Base-by-base conservation (phyloP, 1,140 invertebrate species). In the Caenorhabditis tropicalis region DNA sequence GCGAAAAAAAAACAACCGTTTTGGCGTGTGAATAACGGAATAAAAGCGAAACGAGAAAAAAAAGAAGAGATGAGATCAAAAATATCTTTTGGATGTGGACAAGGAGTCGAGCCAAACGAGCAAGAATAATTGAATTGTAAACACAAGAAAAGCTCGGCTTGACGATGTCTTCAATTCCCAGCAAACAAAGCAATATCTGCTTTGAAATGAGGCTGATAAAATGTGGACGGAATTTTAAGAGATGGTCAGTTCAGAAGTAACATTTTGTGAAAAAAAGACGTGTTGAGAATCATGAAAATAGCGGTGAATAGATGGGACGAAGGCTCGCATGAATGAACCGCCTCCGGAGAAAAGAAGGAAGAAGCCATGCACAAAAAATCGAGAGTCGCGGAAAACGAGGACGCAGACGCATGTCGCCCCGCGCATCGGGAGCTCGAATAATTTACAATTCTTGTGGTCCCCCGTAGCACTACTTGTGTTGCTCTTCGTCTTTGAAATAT, bases 361-460 rank as follows among this genome's bases (percentile, higher is more conserved):
- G 65, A 74, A 74, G 65, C 65, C 65, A 74, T 74, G 65, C 65
- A 43, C 65, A 74, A 74, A 74, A 70, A 74, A 74, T 74, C 33
- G 65, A 74, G 65, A 74, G 65, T 74, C 65, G 65, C 65, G 65
- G 36, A 74, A 12, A 58, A 58, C 53, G 65, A 74, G n/a, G 65
- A 74, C 65, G 65, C 36, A 74, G 58, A 65, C 58, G 58, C 58
- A 31, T 56, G 58, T 65, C 12, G 36, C 33, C 27, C 65, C n/a
- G 36, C 65, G 36, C 65, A 74, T 74, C 65, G 65, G 65, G 65
- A 74, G 65, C 65, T 74, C 36, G 65, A 74, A 74, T 74, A 74
- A 74, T 74, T 74, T 74, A 74, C 65, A 74, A 74, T 74, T 74
- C 65, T 74, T 74, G 65, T 74, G 65, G 65, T 46, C 65, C 58